Evolutionary conservation across 2,113 vertebrate genomes (phyloP), one percentile per base, ranked within the genome.

Genomic region (Peromyscus californicus): DNA sequence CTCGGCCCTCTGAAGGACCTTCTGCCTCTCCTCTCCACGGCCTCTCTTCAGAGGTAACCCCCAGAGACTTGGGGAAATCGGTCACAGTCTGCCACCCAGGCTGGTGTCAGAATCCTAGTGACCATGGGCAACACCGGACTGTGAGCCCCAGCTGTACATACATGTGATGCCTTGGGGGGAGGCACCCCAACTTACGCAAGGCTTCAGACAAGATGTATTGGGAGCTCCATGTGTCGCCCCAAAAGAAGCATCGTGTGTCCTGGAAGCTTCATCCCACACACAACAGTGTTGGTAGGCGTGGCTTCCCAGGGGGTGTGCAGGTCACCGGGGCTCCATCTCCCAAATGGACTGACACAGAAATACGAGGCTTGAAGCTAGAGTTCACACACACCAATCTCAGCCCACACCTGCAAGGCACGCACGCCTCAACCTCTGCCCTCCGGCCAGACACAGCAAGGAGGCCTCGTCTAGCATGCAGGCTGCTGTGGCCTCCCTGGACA

Each of bases 1-100:
- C 12, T 74, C 7, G 3, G 26, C 45, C 11, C 0, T 33, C 36
- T 0, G 33, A 12, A 4, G 2, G 8, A 5, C 33, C 6, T 24
- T 26, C 75, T 2, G 0, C 7, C 57, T 78, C 4, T 51, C 36
- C 8, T 10, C 75, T 45, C 39, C 21, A 21, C 0, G 3, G 42
- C 67, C 21, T 36, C 61, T 59, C 83, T 87, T 31, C 63, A 45
- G 59, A 72, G 22, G 19, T 24, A 36, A 67, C 72, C n/a, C 83
- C 39, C 17, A 7, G 13, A 21, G 19, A 33, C 45, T 24, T 15
- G 69, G 54, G 39, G 83, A 63, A 61, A 90, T 31, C 22, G 4
- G 57, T 42, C 45, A 80, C 0, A 15, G 15, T 26, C 79, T 17
- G 36, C 51, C 48, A 78, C 31, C 24, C 54, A 48, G 45, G 13